phyloP scores from a whole-genome alignment of 2,113 vertebrate species.

The Origma solitaria region DNA sequence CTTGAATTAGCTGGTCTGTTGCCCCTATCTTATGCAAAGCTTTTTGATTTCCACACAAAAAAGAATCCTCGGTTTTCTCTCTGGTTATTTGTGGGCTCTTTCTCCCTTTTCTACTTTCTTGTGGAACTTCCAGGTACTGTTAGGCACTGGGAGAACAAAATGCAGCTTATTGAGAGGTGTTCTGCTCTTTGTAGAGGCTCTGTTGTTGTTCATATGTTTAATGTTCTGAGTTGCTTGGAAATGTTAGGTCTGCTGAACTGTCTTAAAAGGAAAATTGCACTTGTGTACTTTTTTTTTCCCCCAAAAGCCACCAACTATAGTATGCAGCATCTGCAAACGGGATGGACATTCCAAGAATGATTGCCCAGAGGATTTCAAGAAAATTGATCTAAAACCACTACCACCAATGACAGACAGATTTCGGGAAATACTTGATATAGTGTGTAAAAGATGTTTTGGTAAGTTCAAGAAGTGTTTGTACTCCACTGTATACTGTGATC shows the following conservation, averaged over 20 bases:
- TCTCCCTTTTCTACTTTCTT: not conserved
- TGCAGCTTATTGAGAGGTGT: not conserved
- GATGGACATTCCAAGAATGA: conserved; percentile 97
- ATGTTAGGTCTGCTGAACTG: not conserved
- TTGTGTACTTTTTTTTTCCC: not conserved
- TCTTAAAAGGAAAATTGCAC: not conserved
- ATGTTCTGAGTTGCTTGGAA: not conserved
- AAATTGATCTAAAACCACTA: conserved; percentile 92
- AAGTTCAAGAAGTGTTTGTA: conserved; percentile 25
- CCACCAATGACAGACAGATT: conserved; percentile 90
- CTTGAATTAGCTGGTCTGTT: not conserved
- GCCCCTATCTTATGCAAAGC: not conserved
- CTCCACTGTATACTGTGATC: not conserved
- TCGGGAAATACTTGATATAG: conserved; percentile 89
- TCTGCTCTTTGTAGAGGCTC: not conserved
- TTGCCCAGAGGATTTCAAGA: conserved; percentile 98
- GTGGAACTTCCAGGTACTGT: not conserved
- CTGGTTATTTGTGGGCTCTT: not conserved
- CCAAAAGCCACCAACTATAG: conserved; percentile 89
- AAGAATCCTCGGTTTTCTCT: not conserved
- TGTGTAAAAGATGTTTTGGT: conserved; percentile 93
- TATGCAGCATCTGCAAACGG: conserved; percentile 98
- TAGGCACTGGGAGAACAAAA: not conserved
- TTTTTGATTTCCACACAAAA: not conserved
- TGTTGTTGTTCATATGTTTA: not conserved